A percentile compares a stretch with the other conserved stretches of the same genome.
Conservation (phyloP, 2,113 vertebrate genomes). For the Grantiella picta region DNA sequence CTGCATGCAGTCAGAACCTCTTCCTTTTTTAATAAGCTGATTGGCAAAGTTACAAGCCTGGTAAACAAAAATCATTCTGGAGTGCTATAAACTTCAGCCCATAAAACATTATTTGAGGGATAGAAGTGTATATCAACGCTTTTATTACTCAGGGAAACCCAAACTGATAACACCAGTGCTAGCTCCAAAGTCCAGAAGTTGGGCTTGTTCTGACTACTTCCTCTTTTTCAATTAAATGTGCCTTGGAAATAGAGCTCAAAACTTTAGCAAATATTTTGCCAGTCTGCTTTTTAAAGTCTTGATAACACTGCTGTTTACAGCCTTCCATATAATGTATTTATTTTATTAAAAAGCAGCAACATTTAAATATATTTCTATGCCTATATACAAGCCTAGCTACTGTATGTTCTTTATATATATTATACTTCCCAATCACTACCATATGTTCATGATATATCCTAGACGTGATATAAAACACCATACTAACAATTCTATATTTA, state of each 20-base stretch:
- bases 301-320: background rate
- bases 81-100: slow-evolving; percentile 47
- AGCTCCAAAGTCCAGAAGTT: background rate
- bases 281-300: background rate
- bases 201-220: background rate
- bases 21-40: slow-evolving; percentile 70
- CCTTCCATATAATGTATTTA: background rate
- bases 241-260: background rate
- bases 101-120: slow-evolving; percentile 45
- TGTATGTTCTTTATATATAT: background rate
- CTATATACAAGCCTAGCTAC: background rate
- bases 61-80: slow-evolving; percentile 54
- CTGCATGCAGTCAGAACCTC: slow-evolving; percentile 53
- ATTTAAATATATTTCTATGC: background rate
- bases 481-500: background rate
- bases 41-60: slow-evolving; percentile 62
- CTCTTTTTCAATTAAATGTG: background rate
- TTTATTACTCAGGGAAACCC: slow-evolving; percentile 23
- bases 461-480: background rate
- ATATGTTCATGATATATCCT: background rate
- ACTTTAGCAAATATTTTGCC: background rate
- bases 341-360: slow-evolving; percentile 4
- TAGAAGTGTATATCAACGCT: slow-evolving; percentile 27
- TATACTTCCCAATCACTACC: background rate
- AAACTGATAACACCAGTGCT: slow-evolving; percentile 1